Percentiles rank a stretch among this genome's conserved stretches.
These are phyloP conservation scores for Catharus fuscescens DNA, from an alignment of 2,113 vertebrate genomes.

Conservation along the genomic window DNA sequence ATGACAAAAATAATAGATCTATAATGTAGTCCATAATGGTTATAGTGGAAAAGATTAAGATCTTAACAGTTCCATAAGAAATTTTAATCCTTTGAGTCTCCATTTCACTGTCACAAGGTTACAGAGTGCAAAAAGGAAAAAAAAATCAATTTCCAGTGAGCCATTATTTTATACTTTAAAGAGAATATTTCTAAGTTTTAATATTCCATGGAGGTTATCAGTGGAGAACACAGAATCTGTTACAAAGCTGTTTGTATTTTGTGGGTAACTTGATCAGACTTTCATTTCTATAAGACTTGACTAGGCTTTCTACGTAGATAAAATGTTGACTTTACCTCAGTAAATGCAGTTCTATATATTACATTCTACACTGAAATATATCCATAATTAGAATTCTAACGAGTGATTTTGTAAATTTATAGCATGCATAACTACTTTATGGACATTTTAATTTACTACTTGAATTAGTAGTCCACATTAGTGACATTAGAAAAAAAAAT, in stretches of 20 bases:
- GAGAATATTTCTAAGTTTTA: neutral
- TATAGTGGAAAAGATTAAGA: neutral
- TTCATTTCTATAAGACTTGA: slow-evolving; percentile 9
- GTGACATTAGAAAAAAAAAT: slow-evolving; percentile 45
- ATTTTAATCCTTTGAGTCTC: neutral
- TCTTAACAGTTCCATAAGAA: neutral
- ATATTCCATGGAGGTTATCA: neutral
- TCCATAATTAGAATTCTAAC: slow-evolving; percentile 75
- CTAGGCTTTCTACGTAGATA: slow-evolving; percentile 15
- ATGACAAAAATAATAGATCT: neutral
- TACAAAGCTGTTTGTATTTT: neutral
- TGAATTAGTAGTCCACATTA: slow-evolving; percentile 74
- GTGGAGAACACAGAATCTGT: neutral
- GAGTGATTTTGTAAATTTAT: slow-evolving; percentile 74
- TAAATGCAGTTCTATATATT: slow-evolving; percentile 40
- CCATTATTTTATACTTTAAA: neutral
- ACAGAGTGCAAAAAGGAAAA: neutral
- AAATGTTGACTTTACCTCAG: slow-evolving; percentile 41
- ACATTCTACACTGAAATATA: slow-evolving; percentile 69
- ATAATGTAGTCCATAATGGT: neutral
- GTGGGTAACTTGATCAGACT: slow-evolving; percentile 14
- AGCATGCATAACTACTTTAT: slow-evolving; percentile 68
- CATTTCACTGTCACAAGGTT: neutral
- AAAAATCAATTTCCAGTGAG: neutral
- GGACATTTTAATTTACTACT: slow-evolving; percentile 75